Conservation (phyloP, 2,888 invertebrate genomes). For the Ypsolopha sequella region DNA sequence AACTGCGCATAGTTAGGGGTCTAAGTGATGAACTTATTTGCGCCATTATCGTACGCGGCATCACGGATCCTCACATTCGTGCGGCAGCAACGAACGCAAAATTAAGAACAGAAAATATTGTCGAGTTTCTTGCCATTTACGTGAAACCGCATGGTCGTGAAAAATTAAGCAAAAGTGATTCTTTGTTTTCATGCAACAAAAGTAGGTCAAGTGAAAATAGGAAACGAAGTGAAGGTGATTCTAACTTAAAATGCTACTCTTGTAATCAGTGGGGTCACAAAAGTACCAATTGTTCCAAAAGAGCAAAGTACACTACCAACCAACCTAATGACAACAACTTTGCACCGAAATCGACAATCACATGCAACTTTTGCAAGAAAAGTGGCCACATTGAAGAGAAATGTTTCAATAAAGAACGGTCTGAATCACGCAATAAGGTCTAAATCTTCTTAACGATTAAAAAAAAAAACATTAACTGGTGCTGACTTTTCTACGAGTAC, state of each 20-base stretch:
- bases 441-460: neutral
- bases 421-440: neutral
- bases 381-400: neutral
- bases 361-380: neutral
- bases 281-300: neutral
- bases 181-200: neutral
- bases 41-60: too few relatives aligned
- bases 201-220: neutral
- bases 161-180: neutral
- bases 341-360: neutral
- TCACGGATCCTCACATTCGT: constrained; percentile 2
- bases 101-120: neutral
- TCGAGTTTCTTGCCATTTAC: neutral
- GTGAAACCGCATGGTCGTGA: neutral
- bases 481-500: neutral
- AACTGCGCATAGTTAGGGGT: too few relatives aligned
- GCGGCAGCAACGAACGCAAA: constrained; percentile 3
- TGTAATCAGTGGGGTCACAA: neutral
- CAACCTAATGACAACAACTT: neutral
- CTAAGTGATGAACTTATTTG: too few relatives aligned
- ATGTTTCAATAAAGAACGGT: neutral
- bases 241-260: neutral
- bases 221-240: neutral
- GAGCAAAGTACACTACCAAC: neutral
- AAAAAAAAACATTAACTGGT: neutral